Base-by-base conservation (phyloP, 2,888 invertebrate genomes). In the Hybos culiciformis region DNA sequence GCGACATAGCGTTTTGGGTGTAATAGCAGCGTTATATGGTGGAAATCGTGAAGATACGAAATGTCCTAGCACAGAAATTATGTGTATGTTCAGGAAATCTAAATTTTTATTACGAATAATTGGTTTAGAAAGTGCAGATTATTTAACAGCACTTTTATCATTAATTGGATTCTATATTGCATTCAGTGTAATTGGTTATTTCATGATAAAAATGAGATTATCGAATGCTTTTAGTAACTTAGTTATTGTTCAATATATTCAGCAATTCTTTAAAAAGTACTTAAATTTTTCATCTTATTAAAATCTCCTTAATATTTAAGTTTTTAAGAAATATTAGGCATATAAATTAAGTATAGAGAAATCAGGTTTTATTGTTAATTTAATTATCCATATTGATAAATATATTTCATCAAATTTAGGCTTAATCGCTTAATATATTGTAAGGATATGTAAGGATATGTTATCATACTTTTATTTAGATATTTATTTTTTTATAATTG, bases 1-100 rank as follows among this genome's bases (percentile, higher is more conserved):
- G 44, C 74, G 90, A 9, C 78, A 86, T 57, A 80, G 83, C 1
- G 73, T 88, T 47, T 87, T 92, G 58, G 90, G 86, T 0, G 70
- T 87, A 0, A 73, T 87, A 2, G 74, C 78, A 2, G 77, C 87
- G 0, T 78, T 92, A 36, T 88, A 92, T 56, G 86, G 86, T 56
- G 85, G 56, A 33, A 77, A 81, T 43, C 69, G 93, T 37, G 73
- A 71, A 1, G 77, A 79, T 46, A 70, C 93, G 12, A 67, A 77
- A 12, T 94, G 93, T 61, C 82, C 83, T 0, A 70, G 73, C 0
- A 66, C 72, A 1, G 78, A 79, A 46, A 67, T 74, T 6, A 84
- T 81, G 57, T 90, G 90, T 57, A 78, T 82, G 56, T 86, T 80
- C 56, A 77, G 75, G 37, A 76, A 79, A 53, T 77, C 83, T 0